Conservation (phyloP, 2,888 invertebrate genomes). For the Chironomus tentans region DNA sequence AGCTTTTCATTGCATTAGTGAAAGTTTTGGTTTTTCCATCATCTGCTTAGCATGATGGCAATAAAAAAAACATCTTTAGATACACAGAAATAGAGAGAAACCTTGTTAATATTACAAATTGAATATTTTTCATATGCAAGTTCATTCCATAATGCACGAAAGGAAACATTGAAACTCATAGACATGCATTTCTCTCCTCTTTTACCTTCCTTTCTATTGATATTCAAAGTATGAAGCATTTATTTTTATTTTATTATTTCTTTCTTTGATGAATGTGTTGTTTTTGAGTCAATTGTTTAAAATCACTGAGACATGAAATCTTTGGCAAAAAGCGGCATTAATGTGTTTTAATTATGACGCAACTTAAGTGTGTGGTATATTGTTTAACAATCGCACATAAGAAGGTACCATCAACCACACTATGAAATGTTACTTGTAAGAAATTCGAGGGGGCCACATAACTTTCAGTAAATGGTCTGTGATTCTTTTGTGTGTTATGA, state of each 20-base stretch:
- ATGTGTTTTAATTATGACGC: conserved; percentile 27
- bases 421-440: too few species aligned
- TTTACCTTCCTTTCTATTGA: neutral
- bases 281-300: conserved; percentile 22
- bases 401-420: neutral
- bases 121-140: neutral
- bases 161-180: neutral
- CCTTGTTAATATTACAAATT: neutral
- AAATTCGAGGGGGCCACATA: too few species aligned
- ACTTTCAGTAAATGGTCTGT: too few species aligned
- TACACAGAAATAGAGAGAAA: neutral
- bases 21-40: neutral
- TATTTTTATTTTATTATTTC: too few species aligned
- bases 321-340: conserved; percentile 22
- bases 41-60: neutral
- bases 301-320: conserved; percentile 27
- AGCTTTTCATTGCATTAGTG: neutral
- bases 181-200: neutral
- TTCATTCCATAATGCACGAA: neutral
- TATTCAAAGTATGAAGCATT: neutral
- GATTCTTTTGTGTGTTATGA: too few species aligned
- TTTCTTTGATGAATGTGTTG: conserved; percentile 16
- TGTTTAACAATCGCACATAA: conserved; percentile 22
- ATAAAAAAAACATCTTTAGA: neutral
- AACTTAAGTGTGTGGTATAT: conserved; percentile 22